Evolutionary conservation across 2,797 vertebrate genomes (phyloP).

Genomic region (Malacoraja senta): DNA sequence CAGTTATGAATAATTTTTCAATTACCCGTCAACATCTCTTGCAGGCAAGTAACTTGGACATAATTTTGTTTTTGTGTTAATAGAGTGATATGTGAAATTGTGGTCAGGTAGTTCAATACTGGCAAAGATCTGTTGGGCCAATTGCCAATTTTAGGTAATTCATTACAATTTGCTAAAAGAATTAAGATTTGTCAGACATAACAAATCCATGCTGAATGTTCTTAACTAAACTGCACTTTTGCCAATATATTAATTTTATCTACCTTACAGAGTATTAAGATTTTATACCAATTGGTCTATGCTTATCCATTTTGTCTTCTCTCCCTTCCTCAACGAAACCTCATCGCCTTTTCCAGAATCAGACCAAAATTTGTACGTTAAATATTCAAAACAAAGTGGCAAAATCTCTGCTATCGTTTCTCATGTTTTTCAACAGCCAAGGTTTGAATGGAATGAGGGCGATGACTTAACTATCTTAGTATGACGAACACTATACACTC

Average conservation of each 20-base stretch:
- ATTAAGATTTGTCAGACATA: neutral
- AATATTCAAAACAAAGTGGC: neutral
- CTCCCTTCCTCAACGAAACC: neutral
- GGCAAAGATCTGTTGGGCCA: neutral
- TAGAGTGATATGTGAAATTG: neutral
- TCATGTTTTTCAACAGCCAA: neutral
- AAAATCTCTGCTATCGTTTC: neutral
- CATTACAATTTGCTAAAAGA: neutral
- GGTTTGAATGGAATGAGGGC: neutral
- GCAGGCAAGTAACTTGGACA: conserved; percentile 59
- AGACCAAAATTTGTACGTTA: neutral
- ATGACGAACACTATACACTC: neutral
- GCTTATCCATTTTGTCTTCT: neutral
- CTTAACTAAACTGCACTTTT: neutral
- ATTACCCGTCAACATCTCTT: conserved; percentile 67
- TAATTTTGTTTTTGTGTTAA: neutral
- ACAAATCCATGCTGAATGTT: neutral
- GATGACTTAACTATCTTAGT: neutral
- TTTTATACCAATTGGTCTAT: neutral
- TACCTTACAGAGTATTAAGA: no score
- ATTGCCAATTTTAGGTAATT: neutral
- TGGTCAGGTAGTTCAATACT: neutral
- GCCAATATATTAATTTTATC: neutral
- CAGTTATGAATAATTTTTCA: conserved; percentile 67
- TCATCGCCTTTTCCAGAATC: neutral